Evolutionary conservation across 2,797 vertebrate genomes (phyloP).

Genomic region (Bovichtus diacanthus): DNA sequence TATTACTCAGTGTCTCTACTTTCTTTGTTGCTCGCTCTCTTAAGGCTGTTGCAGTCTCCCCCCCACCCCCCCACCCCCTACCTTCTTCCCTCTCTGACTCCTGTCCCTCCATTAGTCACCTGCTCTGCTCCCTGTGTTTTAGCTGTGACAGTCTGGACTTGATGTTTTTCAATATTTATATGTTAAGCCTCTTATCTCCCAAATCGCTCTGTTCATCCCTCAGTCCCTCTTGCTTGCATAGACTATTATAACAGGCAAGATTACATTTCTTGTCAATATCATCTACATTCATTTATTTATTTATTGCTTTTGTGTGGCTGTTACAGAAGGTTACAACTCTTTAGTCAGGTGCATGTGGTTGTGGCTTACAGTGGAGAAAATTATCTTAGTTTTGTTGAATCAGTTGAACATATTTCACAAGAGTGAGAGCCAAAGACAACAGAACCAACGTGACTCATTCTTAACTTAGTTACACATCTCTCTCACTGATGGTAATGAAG

Average conservation of each 20-base stretch:
- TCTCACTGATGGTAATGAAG: neutral
- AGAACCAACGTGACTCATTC: neutral
- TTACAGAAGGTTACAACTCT: neutral
- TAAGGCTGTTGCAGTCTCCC: conserved; percentile 21
- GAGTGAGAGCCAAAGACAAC: neutral
- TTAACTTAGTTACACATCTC: neutral
- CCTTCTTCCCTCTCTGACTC: neutral
- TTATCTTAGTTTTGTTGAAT: neutral
- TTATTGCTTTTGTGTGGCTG: neutral
- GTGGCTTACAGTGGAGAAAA: neutral
- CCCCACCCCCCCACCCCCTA: neutral
- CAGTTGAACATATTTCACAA: neutral
- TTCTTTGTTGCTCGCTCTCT: conserved; percentile 27
- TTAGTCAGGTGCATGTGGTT: neutral
- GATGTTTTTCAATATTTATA: conserved; percentile 1
- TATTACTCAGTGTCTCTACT: conserved; percentile 38
- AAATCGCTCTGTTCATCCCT: conserved; percentile 21
- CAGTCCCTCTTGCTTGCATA: conserved; percentile 1
- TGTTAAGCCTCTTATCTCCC: conserved; percentile 16
- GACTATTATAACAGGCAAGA: neutral
- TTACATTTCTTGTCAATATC: neutral
- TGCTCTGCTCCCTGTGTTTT: conserved; percentile 6
- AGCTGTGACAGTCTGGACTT: neutral
- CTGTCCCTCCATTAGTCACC: conserved; percentile 31
- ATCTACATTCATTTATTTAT: neutral